Percentiles rank a stretch among this genome's conserved stretches.
Evolutionary conservation across 2,888 invertebrate species (phyloP).

Genomic region (Scaptomyza reducta): DNA sequence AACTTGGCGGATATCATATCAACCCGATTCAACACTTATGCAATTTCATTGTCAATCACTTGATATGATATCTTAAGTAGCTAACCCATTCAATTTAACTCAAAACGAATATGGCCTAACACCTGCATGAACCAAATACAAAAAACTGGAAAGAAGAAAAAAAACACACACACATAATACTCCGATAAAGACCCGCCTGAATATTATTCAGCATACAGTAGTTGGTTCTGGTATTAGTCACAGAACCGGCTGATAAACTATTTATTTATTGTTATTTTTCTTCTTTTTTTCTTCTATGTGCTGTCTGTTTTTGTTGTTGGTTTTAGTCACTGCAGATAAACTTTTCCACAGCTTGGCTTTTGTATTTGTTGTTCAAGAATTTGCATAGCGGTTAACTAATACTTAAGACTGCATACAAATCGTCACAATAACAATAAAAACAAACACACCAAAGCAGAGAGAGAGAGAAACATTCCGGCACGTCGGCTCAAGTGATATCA

Average conservation of each 20-base stretch:
- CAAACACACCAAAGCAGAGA: no score
- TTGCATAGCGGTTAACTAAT: constrained; percentile 38
- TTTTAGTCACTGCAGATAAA: constrained; percentile 21
- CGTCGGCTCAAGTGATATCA: constrained; percentile 67
- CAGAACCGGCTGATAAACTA: constrained; percentile 35
- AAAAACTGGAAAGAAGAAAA: constrained; percentile 43
- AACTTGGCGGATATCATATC: background rate
- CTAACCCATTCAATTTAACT: constrained; percentile 22
- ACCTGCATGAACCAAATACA: constrained; percentile 9
- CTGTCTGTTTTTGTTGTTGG: no score
- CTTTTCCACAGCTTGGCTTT: constrained; percentile 35
- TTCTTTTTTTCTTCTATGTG: background rate
- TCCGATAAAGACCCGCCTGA: constrained; percentile 22
- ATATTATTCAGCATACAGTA: constrained; percentile 52
- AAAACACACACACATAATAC: background rate
- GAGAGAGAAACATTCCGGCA: constrained; percentile 48
- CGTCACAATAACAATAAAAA: constrained; percentile 28
- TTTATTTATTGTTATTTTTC: no score
- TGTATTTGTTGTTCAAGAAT: background rate
- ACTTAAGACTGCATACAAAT: constrained; percentile 20
- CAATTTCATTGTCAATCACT: constrained; percentile 10
- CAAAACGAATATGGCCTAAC: constrained; percentile 1
- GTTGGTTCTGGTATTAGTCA: constrained; percentile 57
- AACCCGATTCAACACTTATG: constrained; percentile 2
- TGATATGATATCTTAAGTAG: constrained; percentile 23